Evolutionary conservation across 2,888 invertebrate genomes (phyloP).

Genomic region (Himalopsyche japonica): DNA sequence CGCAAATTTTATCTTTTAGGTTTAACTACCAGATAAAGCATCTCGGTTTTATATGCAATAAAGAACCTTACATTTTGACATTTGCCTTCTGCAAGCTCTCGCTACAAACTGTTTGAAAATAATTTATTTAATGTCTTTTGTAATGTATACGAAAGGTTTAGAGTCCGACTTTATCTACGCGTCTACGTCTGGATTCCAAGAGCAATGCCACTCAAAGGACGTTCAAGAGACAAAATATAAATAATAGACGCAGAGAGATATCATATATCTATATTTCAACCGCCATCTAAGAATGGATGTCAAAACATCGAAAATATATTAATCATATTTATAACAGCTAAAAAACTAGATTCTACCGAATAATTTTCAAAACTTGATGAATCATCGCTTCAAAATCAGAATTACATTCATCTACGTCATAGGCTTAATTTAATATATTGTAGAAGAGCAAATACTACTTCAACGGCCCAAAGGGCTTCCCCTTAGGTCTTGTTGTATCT

Average conservation of each 20-base stretch:
- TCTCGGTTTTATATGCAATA: neutral
- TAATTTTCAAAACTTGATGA: no score
- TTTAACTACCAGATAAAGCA: neutral
- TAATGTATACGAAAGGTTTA: neutral
- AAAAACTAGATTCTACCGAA: no score
- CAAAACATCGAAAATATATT: no score
- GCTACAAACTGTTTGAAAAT: neutral
- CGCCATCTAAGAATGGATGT: no score
- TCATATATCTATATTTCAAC: no score
- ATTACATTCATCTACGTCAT: no score
- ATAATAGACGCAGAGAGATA: neutral
- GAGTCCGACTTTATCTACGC: neutral
- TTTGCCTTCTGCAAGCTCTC: neutral
- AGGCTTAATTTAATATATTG: no score
- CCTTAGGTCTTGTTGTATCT: no score
- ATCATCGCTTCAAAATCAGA: no score
- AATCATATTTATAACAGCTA: no score
- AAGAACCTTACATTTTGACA: neutral
- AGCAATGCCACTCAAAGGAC: neutral
- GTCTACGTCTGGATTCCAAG: neutral
- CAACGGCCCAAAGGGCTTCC: no score
- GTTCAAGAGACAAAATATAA: neutral
- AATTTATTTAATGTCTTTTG: neutral
- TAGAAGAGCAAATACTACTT: no score
- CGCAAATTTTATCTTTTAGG: neutral